These are phyloP conservation scores for Holothuria scabra DNA, from an alignment of 53 echinoderm and acorn worm species.

Conservation along the genomic window DNA sequence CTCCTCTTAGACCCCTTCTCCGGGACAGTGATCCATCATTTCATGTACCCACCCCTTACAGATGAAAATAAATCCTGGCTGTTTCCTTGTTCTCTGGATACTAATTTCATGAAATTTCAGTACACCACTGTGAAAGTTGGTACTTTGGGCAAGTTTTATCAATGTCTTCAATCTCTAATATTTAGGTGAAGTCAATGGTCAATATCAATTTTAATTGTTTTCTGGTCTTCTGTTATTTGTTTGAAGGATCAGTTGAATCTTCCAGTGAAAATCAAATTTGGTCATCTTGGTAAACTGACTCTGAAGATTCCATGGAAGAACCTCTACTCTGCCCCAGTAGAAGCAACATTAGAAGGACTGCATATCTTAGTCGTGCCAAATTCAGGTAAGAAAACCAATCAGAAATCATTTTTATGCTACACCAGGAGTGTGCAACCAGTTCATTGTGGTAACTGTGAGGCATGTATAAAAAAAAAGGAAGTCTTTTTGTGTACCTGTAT, in stretches of 20 bases:
- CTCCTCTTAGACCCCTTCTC: too few species aligned
- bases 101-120: neutral
- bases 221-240: neutral
- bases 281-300: slow-evolving; percentile 92
- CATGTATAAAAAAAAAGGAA: too few species aligned
- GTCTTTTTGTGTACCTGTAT: too few species aligned
- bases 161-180: neutral
- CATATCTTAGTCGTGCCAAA: slow-evolving; percentile 89
- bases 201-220: neutral
- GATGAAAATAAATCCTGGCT: neutral
- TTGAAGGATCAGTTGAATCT: slow-evolving; percentile 90
- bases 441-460: too few species aligned
- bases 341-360: slow-evolving; percentile 88
- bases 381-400: slow-evolving; percentile 55
- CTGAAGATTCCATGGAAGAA: slow-evolving; percentile 99
- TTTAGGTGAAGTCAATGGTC: neutral
- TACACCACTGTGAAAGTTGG: neutral
- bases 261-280: slow-evolving; percentile 97
- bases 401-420: too few species aligned
- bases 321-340: slow-evolving; percentile 92
- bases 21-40: too few species aligned
- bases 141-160: too few species aligned
- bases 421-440: too few species aligned
- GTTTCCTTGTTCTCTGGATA: neutral
- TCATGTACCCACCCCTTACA: too few species aligned